Evolutionary conservation across 2,113 vertebrate species (phyloP).

Genomic region (Kryptolebias marmoratus): DNA sequence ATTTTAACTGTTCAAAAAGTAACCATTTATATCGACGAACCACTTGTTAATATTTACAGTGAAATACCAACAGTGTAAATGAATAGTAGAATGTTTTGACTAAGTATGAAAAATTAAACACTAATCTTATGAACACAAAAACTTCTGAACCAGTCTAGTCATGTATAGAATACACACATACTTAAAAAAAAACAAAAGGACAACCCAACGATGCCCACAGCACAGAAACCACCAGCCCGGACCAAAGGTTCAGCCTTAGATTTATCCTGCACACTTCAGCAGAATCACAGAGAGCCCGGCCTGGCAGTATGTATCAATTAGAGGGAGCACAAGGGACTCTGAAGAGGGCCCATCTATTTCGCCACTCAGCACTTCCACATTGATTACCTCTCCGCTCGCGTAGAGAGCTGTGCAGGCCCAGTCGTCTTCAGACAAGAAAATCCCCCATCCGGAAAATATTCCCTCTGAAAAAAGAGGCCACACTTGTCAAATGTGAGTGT

Average conservation of each 20-base stretch:
- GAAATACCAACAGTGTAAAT: not conserved
- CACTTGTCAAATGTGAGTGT: conserved; percentile 56
- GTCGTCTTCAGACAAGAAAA: conserved; percentile 60
- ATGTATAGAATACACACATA: not conserved
- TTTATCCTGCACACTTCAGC: conserved; percentile 62
- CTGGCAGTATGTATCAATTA: conserved; percentile 69
- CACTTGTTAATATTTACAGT: not conserved
- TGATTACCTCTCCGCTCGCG: conserved; percentile 67
- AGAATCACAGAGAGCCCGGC: conserved; percentile 57
- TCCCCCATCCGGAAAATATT: conserved; percentile 69
- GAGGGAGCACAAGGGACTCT: conserved; percentile 53
- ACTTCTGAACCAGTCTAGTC: not conserved
- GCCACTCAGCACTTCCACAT: conserved; percentile 70
- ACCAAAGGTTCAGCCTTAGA: not conserved
- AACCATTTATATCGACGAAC: not conserved
- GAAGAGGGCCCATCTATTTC: conserved; percentile 61
- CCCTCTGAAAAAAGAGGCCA: conserved; percentile 44
- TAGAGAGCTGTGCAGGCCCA: conserved; percentile 43
- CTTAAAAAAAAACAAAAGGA: not conserved
- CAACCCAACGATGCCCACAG: not conserved
- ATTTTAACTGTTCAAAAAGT: too few species aligned
- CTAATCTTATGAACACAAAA: not conserved
- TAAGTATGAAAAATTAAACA: not conserved
- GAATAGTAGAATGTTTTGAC: not conserved
- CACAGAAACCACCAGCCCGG: not conserved